A percentile compares a stretch with the other conserved stretches of the same genome.
Conservation (phyloP, 2,113 vertebrate genomes). For the Tiliqua scincoides region DNA sequence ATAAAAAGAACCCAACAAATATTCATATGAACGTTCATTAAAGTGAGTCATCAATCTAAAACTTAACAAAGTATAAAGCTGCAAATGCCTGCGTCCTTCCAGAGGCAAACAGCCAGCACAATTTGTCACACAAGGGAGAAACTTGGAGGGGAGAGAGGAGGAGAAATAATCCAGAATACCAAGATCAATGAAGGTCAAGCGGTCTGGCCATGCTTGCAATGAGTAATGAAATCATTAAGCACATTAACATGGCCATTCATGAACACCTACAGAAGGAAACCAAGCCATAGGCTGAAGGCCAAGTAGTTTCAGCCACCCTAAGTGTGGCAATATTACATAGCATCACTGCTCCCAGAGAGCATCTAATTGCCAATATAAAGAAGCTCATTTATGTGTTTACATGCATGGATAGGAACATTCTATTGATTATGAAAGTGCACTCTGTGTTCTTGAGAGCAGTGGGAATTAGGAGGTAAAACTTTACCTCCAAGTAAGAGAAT, state of each 20-base stretch:
- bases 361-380: conserved; percentile 64
- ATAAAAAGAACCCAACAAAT: conserved; percentile 28
- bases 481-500: conserved; percentile 38
- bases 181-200: conserved; percentile 61
- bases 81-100: conserved; percentile 52
- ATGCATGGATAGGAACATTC: conserved; percentile 52
- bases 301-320: conserved; percentile 57
- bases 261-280: conserved; percentile 62
- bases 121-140: conserved; percentile 46
- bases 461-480: conserved; percentile 42
- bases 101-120: conserved; percentile 59
- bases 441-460: conserved; percentile 45
- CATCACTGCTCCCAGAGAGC: conserved; percentile 66
- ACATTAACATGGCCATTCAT: conserved; percentile 53
- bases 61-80: conserved; percentile 52
- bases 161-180: conserved; percentile 47
- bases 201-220: conserved; percentile 52
- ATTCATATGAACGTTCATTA: conserved; percentile 47
- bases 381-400: conserved; percentile 70
- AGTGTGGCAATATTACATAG: conserved; percentile 62
- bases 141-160: conserved; percentile 17
- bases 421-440: conserved; percentile 3
- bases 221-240: conserved; percentile 53
- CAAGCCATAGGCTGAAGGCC: conserved; percentile 67
- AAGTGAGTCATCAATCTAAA: conserved; percentile 45